phyloP scores from a whole-genome alignment of 1,140 invertebrate genomes.

The Drosophila sproati region DNA sequence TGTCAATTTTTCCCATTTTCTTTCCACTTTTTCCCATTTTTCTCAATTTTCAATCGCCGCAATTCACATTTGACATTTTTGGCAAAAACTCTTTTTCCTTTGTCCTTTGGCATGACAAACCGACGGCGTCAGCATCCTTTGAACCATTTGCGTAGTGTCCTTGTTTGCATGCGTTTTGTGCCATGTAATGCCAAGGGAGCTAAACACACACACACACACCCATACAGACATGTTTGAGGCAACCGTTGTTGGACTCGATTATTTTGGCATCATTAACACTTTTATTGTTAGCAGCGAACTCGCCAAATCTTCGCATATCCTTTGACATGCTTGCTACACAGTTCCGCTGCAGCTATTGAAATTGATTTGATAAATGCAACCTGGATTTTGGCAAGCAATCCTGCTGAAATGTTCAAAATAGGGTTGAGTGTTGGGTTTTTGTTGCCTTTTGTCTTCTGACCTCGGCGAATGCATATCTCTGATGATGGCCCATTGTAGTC shows the following conservation, averaged over 20 bases:
- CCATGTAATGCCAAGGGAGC: slow-evolving; percentile 61
- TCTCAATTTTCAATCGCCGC: slow-evolving; percentile 40
- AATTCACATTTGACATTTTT: slow-evolving; percentile 38
- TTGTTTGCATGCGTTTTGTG: slow-evolving; percentile 68
- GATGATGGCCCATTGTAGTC: slow-evolving; percentile 17
- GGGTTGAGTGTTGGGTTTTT: slow-evolving; percentile 20
- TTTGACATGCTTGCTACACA: slow-evolving; percentile 32
- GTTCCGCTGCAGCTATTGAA: slow-evolving; percentile 53
- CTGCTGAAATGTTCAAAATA: slow-evolving; percentile 62
- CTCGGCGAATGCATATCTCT: background rate
- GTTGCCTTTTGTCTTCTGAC: slow-evolving; percentile 27
- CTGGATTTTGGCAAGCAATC: slow-evolving; percentile 11
- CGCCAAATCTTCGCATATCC: slow-evolving; percentile 28
- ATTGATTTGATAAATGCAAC: slow-evolving; percentile 61
- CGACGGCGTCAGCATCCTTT: slow-evolving; percentile 60
- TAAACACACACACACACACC: background rate
- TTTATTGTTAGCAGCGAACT: slow-evolving; percentile 58
- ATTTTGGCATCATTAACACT: slow-evolving; percentile 83
- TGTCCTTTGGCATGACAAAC: slow-evolving; percentile 47
- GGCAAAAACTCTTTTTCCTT: slow-evolving; percentile 37
- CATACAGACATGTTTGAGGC: background rate
- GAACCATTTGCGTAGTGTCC: slow-evolving; percentile 51
- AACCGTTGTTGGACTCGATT: slow-evolving; percentile 49
- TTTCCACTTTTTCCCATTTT: slow-evolving; percentile 35
- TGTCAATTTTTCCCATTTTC: slow-evolving; percentile 43